Base-by-base conservation (phyloP, 2,113 vertebrate genomes). In the Callipepla californica region DNA sequence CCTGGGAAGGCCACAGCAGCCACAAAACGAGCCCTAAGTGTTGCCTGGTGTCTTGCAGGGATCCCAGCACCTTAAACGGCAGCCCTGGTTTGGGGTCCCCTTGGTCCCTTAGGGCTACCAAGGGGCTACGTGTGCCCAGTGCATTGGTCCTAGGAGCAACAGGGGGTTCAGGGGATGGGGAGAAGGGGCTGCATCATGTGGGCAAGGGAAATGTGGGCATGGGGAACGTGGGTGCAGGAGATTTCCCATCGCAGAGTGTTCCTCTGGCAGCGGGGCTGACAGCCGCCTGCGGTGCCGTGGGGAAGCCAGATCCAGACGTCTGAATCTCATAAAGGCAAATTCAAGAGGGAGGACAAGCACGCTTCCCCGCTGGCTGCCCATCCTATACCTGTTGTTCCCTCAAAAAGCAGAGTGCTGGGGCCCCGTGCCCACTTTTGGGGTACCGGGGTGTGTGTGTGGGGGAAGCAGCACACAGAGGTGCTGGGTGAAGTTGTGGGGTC, bases 371-470 rank as follows among this genome's bases (percentile, higher is more conserved):
- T 1, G 2, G 21, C 44, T 74, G 79, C 69, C 87, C 48, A 38
- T 21, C 53, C 10, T 9, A 0, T 38, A 47, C 21, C 81, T 9
- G 32, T 16, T 2, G 51, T 11, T 67, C n/a, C 48, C 58, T 1
- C 10, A 14, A 34, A 34, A 72, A 15, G 19, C 20, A 13, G 51
- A 80, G 23, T 40, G 28, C 45, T 2, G 45, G n/a, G 10, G 15
- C 15, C 21, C 23, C 10, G 22, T 36, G 45, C 12, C 30, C 36
- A 0, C 3, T 0, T 21, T 18, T 0, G 1, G 19, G 62, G 36
- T 32, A 7, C 40, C 2, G 21, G 30, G 36, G 40, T 11, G 11
- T 40, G 40, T 11, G 40, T 4, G 40, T 2, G 40, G 26, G 50
- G 26, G 4, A 30, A 50, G 11, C 20, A 50, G 20, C 30, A 59